These are phyloP conservation scores for Semaprochilodus insignis DNA, from an alignment of 2,797 vertebrate species.

Conservation along the genomic window DNA sequence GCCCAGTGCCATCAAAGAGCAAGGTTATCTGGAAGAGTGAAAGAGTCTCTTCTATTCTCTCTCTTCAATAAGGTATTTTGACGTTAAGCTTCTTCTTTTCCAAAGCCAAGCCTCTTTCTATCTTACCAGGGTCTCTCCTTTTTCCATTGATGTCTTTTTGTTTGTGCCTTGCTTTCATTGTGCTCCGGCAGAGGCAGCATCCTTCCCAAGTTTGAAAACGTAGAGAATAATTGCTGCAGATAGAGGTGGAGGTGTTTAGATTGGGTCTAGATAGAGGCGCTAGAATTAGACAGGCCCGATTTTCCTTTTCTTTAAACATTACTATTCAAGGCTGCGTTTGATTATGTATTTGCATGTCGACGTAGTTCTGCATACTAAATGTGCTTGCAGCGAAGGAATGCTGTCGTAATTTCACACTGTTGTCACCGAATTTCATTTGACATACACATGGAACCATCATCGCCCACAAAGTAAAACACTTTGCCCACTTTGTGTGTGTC, in stretches of 20 bases:
- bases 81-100: constrained; percentile 43
- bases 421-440: constrained; percentile 25
- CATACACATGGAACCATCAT: constrained; percentile 5
- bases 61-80: constrained; percentile 42
- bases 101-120: constrained; percentile 28
- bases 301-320: background rate
- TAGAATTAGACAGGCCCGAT: background rate
- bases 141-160: constrained; percentile 32
- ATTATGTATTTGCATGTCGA: background rate
- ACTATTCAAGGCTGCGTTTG: background rate
- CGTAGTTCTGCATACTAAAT: background rate
- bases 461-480: constrained; percentile 37
- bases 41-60: constrained; percentile 42
- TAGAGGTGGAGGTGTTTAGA: background rate
- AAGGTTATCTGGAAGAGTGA: constrained; percentile 55
- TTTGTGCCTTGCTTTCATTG: constrained; percentile 8
- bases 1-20: constrained; percentile 36
- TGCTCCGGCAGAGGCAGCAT: background rate
- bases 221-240: background rate
- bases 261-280: background rate
- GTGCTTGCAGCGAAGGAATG: background rate
- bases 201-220: constrained; percentile 7
- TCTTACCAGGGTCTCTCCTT: constrained; percentile 23
- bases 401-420: background rate
- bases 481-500: constrained; percentile 33